Conservation (phyloP, 2,113 vertebrate species). For the Tretioscincus oriximinensis region DNA sequence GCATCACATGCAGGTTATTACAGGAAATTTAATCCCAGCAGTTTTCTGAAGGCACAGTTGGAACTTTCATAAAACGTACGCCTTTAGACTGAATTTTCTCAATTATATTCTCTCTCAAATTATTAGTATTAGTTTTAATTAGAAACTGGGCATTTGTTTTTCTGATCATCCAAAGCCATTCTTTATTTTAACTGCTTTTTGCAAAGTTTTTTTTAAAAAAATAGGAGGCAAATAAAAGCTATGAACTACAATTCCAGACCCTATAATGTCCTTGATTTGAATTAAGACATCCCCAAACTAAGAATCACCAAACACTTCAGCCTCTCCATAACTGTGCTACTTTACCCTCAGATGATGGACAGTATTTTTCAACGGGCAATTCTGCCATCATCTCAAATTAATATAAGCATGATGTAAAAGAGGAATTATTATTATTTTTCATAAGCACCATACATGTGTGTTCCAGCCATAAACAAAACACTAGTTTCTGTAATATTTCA, state of each 20-base stretch:
- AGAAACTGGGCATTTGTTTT: constrained; percentile 29
- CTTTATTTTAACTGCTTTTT: neutral
- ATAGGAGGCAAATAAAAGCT: neutral
- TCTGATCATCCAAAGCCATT: neutral
- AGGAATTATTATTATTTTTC: neutral
- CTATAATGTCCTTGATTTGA: constrained; percentile 40
- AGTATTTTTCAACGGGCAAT: neutral
- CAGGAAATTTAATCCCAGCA: constrained; percentile 46
- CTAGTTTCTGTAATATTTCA: constrained; percentile 1
- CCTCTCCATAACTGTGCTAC: neutral
- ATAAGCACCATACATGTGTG: neutral
- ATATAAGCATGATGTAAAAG: neutral
- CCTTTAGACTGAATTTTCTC: constrained; percentile 35
- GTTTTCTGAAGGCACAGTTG: constrained; percentile 10
- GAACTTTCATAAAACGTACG: constrained; percentile 45
- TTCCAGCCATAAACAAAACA: neutral
- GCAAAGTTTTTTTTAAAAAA: neutral
- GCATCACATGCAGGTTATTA: constrained; percentile 32
- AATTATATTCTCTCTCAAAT: constrained; percentile 1
- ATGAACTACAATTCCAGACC: constrained; percentile 32
- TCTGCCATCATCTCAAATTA: neutral
- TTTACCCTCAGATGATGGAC: neutral
- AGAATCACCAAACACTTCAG: constrained; percentile 5
- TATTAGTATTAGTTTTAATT: constrained; percentile 45
- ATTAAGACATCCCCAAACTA: constrained; percentile 38